These are phyloP conservation scores for Protosalanx chinensis DNA, from an alignment of 2,797 vertebrate species.

Conservation along the genomic window DNA sequence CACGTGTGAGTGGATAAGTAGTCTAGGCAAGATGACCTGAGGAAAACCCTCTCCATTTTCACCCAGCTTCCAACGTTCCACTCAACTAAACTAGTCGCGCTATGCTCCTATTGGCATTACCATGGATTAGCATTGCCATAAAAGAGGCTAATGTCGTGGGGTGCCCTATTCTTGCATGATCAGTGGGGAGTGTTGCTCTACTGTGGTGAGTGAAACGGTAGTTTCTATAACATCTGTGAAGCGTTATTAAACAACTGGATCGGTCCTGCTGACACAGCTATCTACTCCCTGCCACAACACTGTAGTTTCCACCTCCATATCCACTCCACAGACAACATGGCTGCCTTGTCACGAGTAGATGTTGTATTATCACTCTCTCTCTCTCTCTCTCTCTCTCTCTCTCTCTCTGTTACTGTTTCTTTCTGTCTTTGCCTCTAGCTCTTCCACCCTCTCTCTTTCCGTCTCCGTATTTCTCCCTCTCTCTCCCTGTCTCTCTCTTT, in stretches of 20 bases:
- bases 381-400: too few relatives aligned
- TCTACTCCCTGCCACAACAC: slow-evolving; percentile 50
- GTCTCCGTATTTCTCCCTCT: too few relatives aligned
- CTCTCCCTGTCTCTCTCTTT: too few relatives aligned
- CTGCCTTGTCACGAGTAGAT: too few relatives aligned
- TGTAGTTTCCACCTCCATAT: slow-evolving; percentile 39
- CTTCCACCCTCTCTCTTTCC: too few relatives aligned
- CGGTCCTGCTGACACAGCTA: slow-evolving; percentile 63
- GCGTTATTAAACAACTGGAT: slow-evolving; percentile 58
- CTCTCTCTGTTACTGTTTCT: too few relatives aligned
- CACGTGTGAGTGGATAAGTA: slow-evolving; percentile 21
- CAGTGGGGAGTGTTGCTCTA: background rate
- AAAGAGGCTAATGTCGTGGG: background rate
- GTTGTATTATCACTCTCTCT: too few relatives aligned
- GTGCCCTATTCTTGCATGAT: background rate
- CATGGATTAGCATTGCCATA: too few relatives aligned
- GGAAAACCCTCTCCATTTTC: background rate
- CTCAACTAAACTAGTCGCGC: background rate
- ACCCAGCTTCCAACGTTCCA: background rate
- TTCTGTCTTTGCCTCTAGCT: too few relatives aligned
- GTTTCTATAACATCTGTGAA: slow-evolving; percentile 61
- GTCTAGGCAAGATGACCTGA: background rate
- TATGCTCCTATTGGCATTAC: background rate
- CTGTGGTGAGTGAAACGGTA: slow-evolving; percentile 8
- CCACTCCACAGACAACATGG: background rate